These are phyloP conservation scores for Corythornis madagascariensis DNA, from an alignment of 2,113 vertebrate species.

Conservation along the genomic window DNA sequence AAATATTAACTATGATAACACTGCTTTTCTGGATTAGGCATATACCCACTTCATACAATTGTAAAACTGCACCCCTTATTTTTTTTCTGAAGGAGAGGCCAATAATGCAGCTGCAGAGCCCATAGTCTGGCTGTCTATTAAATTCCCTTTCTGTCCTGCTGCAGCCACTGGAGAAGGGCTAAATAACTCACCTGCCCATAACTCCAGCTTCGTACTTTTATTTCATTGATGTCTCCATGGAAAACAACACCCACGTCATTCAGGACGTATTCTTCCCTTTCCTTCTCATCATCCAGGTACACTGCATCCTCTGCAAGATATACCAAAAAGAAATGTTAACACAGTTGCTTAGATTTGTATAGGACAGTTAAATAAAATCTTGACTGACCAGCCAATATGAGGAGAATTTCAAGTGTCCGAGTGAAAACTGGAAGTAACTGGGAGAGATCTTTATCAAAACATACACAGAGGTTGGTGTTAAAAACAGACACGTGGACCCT, in stretches of 20 bases:
- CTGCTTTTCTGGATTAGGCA: background rate
- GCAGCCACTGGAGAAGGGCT: background rate
- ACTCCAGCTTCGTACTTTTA: conserved; percentile 89
- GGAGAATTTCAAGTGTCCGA: background rate
- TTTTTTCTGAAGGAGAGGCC: conserved; percentile 27
- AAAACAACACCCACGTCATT: conserved; percentile 91
- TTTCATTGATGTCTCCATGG: conserved; percentile 81
- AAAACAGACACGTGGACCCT: accelerated
- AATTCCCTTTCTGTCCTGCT: background rate
- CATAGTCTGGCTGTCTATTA: conserved; percentile 22
- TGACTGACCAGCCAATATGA: background rate
- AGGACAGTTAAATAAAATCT: background rate
- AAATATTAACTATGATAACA: conserved; percentile 1
- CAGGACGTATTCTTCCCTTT: conserved; percentile 91
- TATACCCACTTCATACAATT: background rate
- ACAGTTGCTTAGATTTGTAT: background rate
- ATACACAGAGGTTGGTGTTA: background rate
- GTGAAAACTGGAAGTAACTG: background rate
- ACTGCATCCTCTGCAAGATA: conserved; percentile 84
- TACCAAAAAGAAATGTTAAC: conserved; percentile 8
- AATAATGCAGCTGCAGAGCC: background rate
- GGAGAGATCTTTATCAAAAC: background rate
- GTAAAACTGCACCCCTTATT: background rate
- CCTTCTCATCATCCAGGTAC: conserved; percentile 84
- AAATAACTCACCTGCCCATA: conserved; percentile 89